Base-by-base conservation (phyloP, 2,797 vertebrate species). In the Sternarchorhynchus goeldii region DNA sequence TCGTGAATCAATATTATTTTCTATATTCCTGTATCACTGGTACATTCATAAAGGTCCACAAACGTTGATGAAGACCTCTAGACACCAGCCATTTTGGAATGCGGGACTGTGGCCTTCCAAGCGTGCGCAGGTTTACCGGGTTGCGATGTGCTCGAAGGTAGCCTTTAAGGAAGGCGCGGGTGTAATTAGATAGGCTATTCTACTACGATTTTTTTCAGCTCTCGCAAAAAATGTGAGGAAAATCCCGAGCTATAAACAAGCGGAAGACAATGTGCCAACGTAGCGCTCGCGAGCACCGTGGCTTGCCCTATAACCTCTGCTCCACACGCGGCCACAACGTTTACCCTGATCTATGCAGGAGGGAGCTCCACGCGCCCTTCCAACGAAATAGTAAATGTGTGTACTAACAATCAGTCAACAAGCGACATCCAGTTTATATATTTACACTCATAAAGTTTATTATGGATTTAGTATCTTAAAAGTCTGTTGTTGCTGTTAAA, bases 201-300 rank as follows among this genome's bases (percentile, higher is more conserved):
- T 88, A 87, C 90, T 81, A 85, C 85, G 87, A 62, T 87, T 84
- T 92, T 73, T 90, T 86, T 91, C 81, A 89, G 88, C 80, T 74
- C 84, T 86, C 76, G 82, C 86, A 75, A 84, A 82, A 85, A 87
- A 87, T 82, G 86, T 81, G 83, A 88, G 85, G 86, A 89, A 88
- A 88, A 89, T 89, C 86, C 80, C 81, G 88, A 88, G 85, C 86
- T 89, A 84, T 78, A 88, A 90, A 88, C 89, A 87, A 84, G 67
- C 76, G 71, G 85, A 89, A 88, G 83, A 91, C 89, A 90, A 92
- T 90, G 82, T 85, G 83, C 25, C 71, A 62, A 76, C 79, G 76
- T 81, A 87, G 82, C 87, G 82, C 85, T 85, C 84, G 80, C 80
- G 82, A 73, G 81, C 77, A 84, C 88, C 84, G 85, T 83, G 86